A percentile compares a stretch with the other conserved stretches of the same genome.
phyloP scores from a whole-genome alignment of 2,888 invertebrate genomes.

The Drosophila lutescens region DNA sequence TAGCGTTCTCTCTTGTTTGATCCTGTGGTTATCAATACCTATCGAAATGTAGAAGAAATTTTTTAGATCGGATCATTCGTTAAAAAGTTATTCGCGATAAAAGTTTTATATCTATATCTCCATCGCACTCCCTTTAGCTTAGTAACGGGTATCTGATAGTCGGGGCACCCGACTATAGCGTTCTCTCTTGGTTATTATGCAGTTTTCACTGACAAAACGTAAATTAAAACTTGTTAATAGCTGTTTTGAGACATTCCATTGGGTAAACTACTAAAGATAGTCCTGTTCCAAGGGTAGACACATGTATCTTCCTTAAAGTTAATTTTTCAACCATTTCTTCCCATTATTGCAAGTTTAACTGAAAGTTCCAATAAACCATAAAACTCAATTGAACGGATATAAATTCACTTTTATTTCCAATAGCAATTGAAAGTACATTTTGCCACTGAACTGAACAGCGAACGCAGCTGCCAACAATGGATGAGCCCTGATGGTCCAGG shows the following conservation, averaged over 20 bases:
- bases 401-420: constrained; percentile 28
- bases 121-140: too few species aligned
- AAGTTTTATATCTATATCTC: too few species aligned
- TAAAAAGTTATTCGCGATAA: too few species aligned
- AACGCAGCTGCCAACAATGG: constrained; percentile 12
- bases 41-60: too few species aligned
- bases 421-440: constrained; percentile 54
- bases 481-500: constrained; percentile 9
- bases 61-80: too few species aligned
- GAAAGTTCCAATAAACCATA: constrained; percentile 15
- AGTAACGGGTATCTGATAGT: too few species aligned
- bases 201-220: constrained; percentile 6
- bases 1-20: too few species aligned
- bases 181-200: too few species aligned
- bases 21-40: too few species aligned
- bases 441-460: constrained; percentile 5
- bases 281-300: background rate
- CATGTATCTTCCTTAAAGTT: background rate
- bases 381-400: constrained; percentile 32
- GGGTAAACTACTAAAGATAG: too few species aligned
- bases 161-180: too few species aligned
- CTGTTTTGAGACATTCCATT: too few species aligned
- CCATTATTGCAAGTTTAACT: background rate
- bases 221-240: constrained; percentile 20
- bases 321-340: background rate